A percentile compares a stretch with the other conserved stretches of the same genome.
Evolutionary conservation across 2,888 invertebrate species (phyloP).

Genomic region (Brachyopa scutellaris): DNA sequence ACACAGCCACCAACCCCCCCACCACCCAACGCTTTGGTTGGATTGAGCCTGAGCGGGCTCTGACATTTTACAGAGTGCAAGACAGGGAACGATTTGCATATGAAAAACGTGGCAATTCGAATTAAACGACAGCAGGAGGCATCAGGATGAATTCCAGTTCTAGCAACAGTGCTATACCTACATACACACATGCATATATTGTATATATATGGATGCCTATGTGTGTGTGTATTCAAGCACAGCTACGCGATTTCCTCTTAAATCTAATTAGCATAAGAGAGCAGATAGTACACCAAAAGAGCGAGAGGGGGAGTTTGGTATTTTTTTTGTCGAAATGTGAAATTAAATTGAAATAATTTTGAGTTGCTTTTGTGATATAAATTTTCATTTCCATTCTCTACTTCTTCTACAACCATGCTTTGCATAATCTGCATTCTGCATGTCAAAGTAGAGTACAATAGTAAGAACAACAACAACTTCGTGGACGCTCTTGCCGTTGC

Average conservation of each 20-base stretch:
- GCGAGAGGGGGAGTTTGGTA: background rate
- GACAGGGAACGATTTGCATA: slow-evolving; percentile 56
- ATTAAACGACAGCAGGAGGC: slow-evolving; percentile 62
- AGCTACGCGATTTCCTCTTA: slow-evolving; percentile 52
- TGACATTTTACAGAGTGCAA: slow-evolving; percentile 51
- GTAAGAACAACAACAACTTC: slow-evolving; percentile 37
- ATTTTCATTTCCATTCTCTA: slow-evolving; percentile 6
- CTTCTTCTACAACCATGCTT: slow-evolving; percentile 9
- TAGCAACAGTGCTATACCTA: slow-evolving; percentile 16
- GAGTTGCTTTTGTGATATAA: slow-evolving; percentile 67
- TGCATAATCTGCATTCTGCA: slow-evolving; percentile 61
- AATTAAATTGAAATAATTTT: slow-evolving; percentile 69
- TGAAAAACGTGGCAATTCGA: slow-evolving; percentile 61
- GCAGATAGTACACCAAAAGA: slow-evolving; percentile 15
- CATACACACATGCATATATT: background rate
- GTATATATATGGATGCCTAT: background rate
- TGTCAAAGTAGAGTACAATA: slow-evolving; percentile 19
- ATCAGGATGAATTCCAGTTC: slow-evolving; percentile 41
- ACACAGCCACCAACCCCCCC: background rate
- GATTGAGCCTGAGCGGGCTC: too few relatives aligned
- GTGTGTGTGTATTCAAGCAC: background rate
- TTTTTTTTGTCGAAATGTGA: slow-evolving; percentile 12
- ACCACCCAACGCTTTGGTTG: background rate
- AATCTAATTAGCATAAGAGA: slow-evolving; percentile 67
- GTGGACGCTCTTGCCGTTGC: too few relatives aligned